A percentile compares a stretch with the other conserved stretches of the same genome.
phyloP scores from a whole-genome alignment of 2,113 vertebrate species.

The Neogobius melanostomus region DNA sequence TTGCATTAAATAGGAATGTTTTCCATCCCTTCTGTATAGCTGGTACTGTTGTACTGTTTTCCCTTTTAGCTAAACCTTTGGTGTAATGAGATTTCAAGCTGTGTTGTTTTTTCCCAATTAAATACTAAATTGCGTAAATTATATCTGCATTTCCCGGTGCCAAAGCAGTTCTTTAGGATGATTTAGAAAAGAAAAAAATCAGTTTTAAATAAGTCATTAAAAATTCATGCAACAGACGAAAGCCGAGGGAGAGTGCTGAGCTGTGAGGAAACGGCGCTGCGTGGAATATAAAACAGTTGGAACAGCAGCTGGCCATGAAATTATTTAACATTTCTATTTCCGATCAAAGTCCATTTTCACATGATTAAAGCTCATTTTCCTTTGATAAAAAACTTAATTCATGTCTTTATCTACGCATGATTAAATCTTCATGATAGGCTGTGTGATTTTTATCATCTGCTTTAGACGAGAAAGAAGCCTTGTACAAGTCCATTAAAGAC shows the following conservation, averaged over 20 bases:
- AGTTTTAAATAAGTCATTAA: too few relatives aligned
- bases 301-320: not conserved
- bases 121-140: not conserved
- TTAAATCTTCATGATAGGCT: not conserved
- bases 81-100: not conserved
- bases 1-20: too few relatives aligned
- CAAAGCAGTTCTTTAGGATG: not conserved
- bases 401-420: not conserved
- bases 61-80: too few relatives aligned
- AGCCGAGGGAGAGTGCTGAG: not conserved
- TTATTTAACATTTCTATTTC: not conserved
- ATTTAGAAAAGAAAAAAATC: not conserved
- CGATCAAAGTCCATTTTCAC: not conserved
- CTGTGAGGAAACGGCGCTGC: not conserved
- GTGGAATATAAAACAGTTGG: not conserved
- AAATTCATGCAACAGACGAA: not conserved
- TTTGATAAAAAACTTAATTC: constrained; percentile 1
- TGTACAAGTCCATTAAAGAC: not conserved
- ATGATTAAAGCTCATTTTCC: not conserved
- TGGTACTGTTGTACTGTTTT: too few relatives aligned
- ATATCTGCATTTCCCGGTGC: not conserved
- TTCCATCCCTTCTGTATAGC: too few relatives aligned
- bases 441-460: not conserved
- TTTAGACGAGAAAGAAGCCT: not conserved
- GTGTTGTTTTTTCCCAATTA: not conserved